phyloP scores from a whole-genome alignment of 2,888 invertebrate species.

The Phytoseiulus persimilis region DNA sequence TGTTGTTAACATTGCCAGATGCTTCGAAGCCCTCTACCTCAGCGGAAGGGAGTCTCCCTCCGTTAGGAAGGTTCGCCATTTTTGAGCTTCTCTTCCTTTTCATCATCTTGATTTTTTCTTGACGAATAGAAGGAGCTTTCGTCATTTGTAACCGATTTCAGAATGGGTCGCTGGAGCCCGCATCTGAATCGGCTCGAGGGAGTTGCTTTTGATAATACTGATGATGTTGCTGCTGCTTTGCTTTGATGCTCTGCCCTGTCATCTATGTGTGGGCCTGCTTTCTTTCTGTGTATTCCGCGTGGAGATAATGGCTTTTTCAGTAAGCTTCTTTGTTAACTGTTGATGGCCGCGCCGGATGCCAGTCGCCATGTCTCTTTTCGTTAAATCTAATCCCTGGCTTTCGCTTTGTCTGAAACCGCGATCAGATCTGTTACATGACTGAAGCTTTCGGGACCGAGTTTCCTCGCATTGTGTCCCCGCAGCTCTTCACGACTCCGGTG shows the following conservation, averaged over 20 bases:
- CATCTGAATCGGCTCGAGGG: neutral
- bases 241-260: neutral
- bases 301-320: neutral
- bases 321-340: neutral
- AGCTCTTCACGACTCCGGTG: too few relatives aligned
- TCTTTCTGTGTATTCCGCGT: neutral
- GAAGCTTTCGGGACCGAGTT: neutral
- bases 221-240: neutral
- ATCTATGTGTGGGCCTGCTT: neutral
- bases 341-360: neutral
- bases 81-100: neutral
- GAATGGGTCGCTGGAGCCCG: neutral
- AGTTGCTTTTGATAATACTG: conserved; percentile 5
- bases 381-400: neutral
- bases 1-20: neutral
- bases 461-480: neutral
- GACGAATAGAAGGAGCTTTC: neutral
- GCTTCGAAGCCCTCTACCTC: neutral
- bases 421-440: neutral
- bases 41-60: neutral
- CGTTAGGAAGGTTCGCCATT: neutral
- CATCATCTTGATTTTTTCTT: neutral
- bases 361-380: neutral
- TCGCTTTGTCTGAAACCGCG: neutral
- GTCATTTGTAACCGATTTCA: neutral